Evolutionary conservation across 1,140 invertebrate species (phyloP).

Genomic region (Pectinophora gossypiella): DNA sequence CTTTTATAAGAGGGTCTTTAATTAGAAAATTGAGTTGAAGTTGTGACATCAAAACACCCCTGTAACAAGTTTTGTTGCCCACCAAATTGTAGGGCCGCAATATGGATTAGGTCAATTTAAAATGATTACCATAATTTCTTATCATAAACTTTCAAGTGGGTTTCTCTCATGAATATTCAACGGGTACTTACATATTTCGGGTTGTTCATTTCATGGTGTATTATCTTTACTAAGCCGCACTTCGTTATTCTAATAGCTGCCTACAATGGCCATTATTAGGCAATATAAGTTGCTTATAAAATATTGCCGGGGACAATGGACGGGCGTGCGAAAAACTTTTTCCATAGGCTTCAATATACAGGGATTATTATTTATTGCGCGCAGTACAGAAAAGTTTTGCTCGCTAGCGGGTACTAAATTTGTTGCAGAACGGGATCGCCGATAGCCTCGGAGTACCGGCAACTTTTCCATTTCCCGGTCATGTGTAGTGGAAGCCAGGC

Average conservation of each 20-base stretch:
- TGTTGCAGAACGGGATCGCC: constrained; percentile 22
- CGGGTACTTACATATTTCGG: constrained; percentile 22
- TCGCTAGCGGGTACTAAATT: constrained; percentile 28
- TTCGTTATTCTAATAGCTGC: background rate
- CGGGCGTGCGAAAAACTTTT: too few species aligned
- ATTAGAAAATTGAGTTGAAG: constrained; percentile 38
- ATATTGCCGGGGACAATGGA: too few species aligned
- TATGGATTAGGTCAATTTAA: constrained; percentile 52
- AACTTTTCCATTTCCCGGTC: constrained; percentile 40
- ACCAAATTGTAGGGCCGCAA: constrained; percentile 25
- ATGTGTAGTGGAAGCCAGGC: constrained; percentile 16
- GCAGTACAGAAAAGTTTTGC: constrained; percentile 31
- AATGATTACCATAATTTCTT: constrained; percentile 52
- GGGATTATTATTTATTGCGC: constrained; percentile 37
- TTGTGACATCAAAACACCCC: constrained; percentile 32
- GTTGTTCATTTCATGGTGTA: constrained; percentile 19
- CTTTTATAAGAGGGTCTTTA: constrained; percentile 33
- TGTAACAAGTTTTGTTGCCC: constrained; percentile 31
- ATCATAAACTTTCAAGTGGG: constrained; percentile 38
- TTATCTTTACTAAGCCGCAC: constrained; percentile 1
- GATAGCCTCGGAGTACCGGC: constrained; percentile 20
- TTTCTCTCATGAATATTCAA: constrained; percentile 40
- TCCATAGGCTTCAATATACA: background rate
- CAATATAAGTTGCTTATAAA: too few species aligned
- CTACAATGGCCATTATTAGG: too few species aligned